These are phyloP conservation scores for Tinea semifulvella DNA, from an alignment of 2,888 invertebrate species.

Conservation along the genomic window DNA sequence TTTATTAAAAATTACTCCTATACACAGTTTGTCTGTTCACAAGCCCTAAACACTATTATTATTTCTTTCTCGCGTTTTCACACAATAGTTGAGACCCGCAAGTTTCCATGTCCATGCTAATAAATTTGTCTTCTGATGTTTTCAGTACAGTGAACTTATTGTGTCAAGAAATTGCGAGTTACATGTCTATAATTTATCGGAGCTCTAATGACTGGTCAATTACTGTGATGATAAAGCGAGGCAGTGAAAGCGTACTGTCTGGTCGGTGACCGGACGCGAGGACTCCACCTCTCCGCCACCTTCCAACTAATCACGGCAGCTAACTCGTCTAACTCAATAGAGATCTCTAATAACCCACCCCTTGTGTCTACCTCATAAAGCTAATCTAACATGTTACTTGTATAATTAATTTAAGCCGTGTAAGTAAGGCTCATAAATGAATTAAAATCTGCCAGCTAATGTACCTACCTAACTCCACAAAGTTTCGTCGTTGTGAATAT, in stretches of 20 bases:
- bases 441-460: background rate
- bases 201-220: background rate
- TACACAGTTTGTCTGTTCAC: no score
- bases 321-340: constrained; percentile 9
- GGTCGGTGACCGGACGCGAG: background rate
- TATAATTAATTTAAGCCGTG: constrained; percentile 1
- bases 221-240: background rate
- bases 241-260: constrained; percentile 3
- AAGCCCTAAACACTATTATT: no score
- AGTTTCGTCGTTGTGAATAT: background rate
- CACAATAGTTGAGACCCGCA: no score
- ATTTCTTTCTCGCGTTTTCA: no score
- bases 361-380: background rate
- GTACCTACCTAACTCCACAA: background rate
- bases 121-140: no score
- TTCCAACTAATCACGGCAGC: background rate
- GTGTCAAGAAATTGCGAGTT: no score
- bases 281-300: background rate
- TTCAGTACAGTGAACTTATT: no score
- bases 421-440: background rate
- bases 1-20: no score
- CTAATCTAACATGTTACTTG: constrained; percentile 2
- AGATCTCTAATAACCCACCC: constrained; percentile 6
- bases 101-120: no score
- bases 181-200: no score